Conservation (phyloP, 2,888 invertebrate species). For the Dynastes grantii region DNA sequence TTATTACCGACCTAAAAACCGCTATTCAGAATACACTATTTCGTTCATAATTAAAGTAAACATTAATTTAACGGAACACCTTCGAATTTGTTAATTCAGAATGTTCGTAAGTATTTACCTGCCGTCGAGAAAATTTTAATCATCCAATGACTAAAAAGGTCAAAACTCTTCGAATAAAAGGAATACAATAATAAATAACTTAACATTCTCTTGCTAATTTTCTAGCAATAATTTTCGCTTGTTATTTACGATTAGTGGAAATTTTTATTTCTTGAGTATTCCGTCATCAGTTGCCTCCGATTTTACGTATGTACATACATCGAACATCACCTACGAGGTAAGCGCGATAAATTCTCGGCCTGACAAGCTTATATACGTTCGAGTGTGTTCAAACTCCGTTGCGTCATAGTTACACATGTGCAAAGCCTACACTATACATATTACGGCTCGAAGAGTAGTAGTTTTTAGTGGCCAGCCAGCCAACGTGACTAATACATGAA, state of each 20-base stretch:
- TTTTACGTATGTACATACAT: not conserved
- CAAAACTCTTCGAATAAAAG: not conserved
- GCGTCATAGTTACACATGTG: too few species aligned
- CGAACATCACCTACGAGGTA: not conserved
- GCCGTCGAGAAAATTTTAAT: not conserved
- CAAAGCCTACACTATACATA: too few species aligned
- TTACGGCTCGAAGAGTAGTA: too few species aligned
- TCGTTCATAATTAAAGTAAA: not conserved
- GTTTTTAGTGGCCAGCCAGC: too few species aligned
- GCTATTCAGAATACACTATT: not conserved
- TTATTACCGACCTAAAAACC: not conserved
- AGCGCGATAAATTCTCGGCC: too few species aligned
- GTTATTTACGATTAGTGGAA: not conserved
- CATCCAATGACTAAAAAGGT: not conserved
- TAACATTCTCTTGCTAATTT: slow-evolving; percentile 8
- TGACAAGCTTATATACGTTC: too few species aligned
- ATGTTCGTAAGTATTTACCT: not conserved
- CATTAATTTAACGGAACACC: slow-evolving; percentile 15
- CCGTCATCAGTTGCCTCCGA: slow-evolving; percentile 7
- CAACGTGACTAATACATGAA: too few species aligned
- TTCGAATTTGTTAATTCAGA: slow-evolving; percentile 6
- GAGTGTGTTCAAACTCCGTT: too few species aligned
- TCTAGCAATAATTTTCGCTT: slow-evolving; percentile 8
- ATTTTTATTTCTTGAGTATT: not conserved
- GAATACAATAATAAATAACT: slow-evolving; percentile 1